Base-by-base conservation (phyloP, 2,888 invertebrate species). In the Cyaniris semiargus region DNA sequence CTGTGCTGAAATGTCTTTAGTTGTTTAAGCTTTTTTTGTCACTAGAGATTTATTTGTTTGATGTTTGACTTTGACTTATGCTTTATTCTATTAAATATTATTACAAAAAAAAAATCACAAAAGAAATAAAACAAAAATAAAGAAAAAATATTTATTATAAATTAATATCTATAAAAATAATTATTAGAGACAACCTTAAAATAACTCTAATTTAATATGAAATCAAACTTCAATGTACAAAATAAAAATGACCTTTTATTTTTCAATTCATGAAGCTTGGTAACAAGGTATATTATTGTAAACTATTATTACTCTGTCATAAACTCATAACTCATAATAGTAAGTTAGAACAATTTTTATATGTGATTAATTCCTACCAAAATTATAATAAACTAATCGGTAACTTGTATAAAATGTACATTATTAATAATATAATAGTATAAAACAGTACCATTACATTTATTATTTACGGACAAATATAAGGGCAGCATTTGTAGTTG, bases 361-460 rank as follows among this genome's bases (percentile, higher is more conserved):
- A 89, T 82, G 86, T 89, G 88, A 90, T 89, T 90, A 89, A 87
- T 87, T 88, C 86, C 90, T 92, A 92, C 89, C 88, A 90, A 92
- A 90, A 89, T 74, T 48, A 74, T 86, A 90, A 91, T 91, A 92
- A 85, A 89, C 91, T 92, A 92, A 89, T 89, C 87, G 93, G 93
- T 94, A 93, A 94, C 93, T 93, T 90, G 92, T 94, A 92, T 93
- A 93, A 93, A 93, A 92, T 91, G 89, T 92, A 92, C 91, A 92
- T 85, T 89, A 81, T 83, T 80, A 79, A 82, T 81, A 82, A 84
- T 82, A 83, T 84, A 84, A 82, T 85, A 83, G 89, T 93, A 92
- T 92, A 92, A 93, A 93, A 92, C 90, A 90, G 91, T 93, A 90
- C 87, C 88, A 90, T 89, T 85, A 88, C 86, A 76, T 71, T 56